These are phyloP conservation scores for Zeugodacus cucurbitae DNA, from an alignment of 1,140 invertebrate genomes.

Conservation along the genomic window DNA sequence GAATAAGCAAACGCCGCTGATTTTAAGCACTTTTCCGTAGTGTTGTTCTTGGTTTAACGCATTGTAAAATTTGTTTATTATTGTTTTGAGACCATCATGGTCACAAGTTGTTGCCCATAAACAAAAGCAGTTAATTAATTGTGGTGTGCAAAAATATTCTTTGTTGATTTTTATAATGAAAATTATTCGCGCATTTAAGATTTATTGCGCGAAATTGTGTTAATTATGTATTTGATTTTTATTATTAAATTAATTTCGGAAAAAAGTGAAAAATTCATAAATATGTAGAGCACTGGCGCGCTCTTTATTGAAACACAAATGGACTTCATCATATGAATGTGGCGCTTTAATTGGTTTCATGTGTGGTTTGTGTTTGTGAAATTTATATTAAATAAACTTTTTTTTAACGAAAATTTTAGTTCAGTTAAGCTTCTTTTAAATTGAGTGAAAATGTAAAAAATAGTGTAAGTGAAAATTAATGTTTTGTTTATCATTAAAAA, in stretches of 20 bases:
- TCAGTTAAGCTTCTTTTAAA: too few relatives aligned
- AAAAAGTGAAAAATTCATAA: background rate
- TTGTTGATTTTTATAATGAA: background rate
- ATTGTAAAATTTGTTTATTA: background rate
- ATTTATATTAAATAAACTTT: too few relatives aligned
- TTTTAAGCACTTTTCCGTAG: background rate
- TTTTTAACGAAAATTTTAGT: too few relatives aligned
- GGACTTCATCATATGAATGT: background rate
- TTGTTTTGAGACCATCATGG: background rate
- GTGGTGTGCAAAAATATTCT: background rate
- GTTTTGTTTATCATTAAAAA: too few relatives aligned
- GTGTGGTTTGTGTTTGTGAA: background rate
- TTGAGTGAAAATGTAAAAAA: too few relatives aligned
- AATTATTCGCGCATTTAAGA: background rate
- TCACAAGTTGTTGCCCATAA: background rate
- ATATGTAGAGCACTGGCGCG: background rate
- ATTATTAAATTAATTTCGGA: background rate
- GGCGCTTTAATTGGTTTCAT: background rate
- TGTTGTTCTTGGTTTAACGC: background rate
- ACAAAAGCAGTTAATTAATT: slow-evolving; percentile 1
- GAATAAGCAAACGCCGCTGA: background rate
- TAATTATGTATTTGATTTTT: background rate
- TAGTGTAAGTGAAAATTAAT: too few relatives aligned
- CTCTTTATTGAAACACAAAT: background rate
- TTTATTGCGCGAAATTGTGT: background rate